Evolutionary conservation across 2,888 invertebrate species (phyloP), one percentile per base, ranked within the genome.

Genomic region (Heliconius ethilla): DNA sequence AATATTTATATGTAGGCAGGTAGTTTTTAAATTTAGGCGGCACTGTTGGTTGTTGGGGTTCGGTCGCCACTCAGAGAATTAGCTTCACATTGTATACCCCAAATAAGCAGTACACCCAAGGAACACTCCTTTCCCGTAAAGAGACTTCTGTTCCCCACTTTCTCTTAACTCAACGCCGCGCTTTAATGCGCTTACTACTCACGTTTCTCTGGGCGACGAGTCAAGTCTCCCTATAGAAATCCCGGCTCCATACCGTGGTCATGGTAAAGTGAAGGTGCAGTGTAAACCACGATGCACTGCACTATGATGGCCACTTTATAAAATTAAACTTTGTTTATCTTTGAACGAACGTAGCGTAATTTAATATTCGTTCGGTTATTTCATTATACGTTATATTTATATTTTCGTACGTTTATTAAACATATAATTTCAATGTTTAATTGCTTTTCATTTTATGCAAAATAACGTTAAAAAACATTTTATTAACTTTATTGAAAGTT

Each of bases 201-300:
- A 55, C 22, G 55, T 59, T 59, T 2, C 33, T 33, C 18, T 33
- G 65, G 45, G 10, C 40, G 27, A 51, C 45, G 45, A 13, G 70
- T 37, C 37, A 59, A 75, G 65, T 29, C 65, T n/a, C 65, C 40
- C 65, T 33, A 72, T 72, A 18, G 69, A 66, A 72, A 66, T 76
- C 72, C 70, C 33, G 37, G 22, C 55, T 25, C 76, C 33, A 72
- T 72, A 51, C 66, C 33, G 33, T 33, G 33, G 33, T 33, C 33
- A 33, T 33, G 33, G 33, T 33, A 33, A 33, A 33, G 9, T 33
- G 7, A 33, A 33, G 7, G 33, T 33, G 7, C 7, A 0, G 33
- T 33, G 33, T 33, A 33, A 33, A 33, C 33, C 33, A 33, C 33
- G 33, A 33, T 33, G 33, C 33, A 33, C 33, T 33, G 55, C 55